Conservation (phyloP, 2,888 invertebrate species). For the Junonia oenone region DNA sequence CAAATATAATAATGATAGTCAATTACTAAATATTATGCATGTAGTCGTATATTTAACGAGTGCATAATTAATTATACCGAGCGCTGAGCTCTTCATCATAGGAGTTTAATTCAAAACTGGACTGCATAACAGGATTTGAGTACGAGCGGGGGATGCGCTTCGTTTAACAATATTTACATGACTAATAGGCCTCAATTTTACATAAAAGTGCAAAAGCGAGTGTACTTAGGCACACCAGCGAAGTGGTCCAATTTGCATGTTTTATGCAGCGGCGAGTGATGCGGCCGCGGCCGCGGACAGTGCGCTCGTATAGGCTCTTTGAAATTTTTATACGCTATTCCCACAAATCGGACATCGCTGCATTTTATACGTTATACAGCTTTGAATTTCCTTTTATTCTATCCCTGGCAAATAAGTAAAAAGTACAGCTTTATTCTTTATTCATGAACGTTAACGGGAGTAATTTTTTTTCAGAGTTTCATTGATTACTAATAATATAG, state of each 20-base stretch:
- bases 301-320: slow-evolving; percentile 60
- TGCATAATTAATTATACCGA: slow-evolving; percentile 15
- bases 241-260: slow-evolving; percentile 78
- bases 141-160: slow-evolving; percentile 31
- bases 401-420: slow-evolving; percentile 21
- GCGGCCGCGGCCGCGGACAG: slow-evolving; percentile 50
- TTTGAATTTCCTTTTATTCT: slow-evolving; percentile 36
- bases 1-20: slow-evolving; percentile 1
- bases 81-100: slow-evolving; percentile 13
- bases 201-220: slow-evolving; percentile 74
- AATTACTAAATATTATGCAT: slow-evolving; percentile 5
- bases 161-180: slow-evolving; percentile 74
- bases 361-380: slow-evolving; percentile 53
- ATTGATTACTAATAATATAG: not conserved
- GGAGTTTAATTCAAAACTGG: slow-evolving; percentile 16
- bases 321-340: slow-evolving; percentile 72
- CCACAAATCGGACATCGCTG: slow-evolving; percentile 67
- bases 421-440: slow-evolving; percentile 9
- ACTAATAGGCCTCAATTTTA: slow-evolving; percentile 59
- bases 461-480: not conserved
- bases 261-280: slow-evolving; percentile 71
- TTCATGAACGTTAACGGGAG: not conserved
- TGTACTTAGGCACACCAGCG: slow-evolving; percentile 65
- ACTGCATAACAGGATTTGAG: slow-evolving; percentile 17
- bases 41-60: slow-evolving; percentile 2